phyloP scores from a whole-genome alignment of 2,888 invertebrate species.

The Pollenia griseotomentosa region DNA sequence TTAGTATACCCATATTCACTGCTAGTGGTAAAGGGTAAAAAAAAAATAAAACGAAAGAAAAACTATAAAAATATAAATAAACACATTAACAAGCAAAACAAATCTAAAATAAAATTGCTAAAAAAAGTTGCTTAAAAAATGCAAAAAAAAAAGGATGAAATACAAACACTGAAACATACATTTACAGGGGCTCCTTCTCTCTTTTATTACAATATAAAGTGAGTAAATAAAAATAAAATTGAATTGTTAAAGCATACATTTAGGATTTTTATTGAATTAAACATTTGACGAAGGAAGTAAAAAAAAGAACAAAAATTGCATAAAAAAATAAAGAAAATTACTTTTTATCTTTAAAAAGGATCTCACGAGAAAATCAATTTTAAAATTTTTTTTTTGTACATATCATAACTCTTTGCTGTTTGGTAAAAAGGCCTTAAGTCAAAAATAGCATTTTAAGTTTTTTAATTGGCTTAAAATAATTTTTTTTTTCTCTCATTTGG shows the following conservation, averaged over 20 bases:
- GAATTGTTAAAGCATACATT: constrained; percentile 28
- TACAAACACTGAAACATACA: background rate
- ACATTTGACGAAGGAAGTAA: no score
- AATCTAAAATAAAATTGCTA: constrained; percentile 17
- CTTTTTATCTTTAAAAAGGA: no score
- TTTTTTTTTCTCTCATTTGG: no score
- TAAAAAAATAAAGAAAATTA: no score
- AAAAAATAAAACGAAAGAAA: background rate
- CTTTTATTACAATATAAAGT: background rate
- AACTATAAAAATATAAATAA: constrained; percentile 16
- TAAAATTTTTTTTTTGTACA: background rate
- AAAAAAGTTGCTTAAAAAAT: constrained; percentile 16
- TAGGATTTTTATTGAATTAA: constrained; percentile 7
- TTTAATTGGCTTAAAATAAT: no score
- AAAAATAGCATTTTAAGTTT: no score
- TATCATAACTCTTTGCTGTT: no score
- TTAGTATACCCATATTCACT: no score
- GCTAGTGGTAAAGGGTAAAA: no score
- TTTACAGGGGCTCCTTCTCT: background rate
- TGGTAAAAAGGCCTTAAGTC: no score
- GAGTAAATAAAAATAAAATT: constrained; percentile 48
- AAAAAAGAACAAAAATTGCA: no score
- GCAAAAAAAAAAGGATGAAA: background rate
- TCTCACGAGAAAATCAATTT: no score
- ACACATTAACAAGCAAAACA: constrained; percentile 1